These are phyloP conservation scores for Brachynemurus nebulosus DNA, from an alignment of 2,888 invertebrate species.

Conservation along the genomic window DNA sequence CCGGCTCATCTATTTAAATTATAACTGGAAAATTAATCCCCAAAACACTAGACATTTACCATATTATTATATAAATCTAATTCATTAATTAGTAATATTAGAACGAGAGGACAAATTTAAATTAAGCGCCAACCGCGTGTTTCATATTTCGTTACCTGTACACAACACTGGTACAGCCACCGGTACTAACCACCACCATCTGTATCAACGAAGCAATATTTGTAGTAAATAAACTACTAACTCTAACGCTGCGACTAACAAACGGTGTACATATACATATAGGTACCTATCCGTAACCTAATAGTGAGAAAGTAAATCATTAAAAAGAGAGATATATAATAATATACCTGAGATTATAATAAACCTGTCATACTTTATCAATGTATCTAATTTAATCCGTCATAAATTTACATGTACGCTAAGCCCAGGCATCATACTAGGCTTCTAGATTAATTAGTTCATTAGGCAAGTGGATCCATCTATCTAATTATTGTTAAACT, in stretches of 20 bases:
- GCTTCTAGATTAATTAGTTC: constrained; percentile 12
- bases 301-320: not conserved
- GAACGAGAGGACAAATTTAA: too few relatives aligned
- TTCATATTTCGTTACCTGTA: too few relatives aligned
- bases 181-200: too few relatives aligned
- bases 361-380: constrained; percentile 1
- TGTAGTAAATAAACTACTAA: too few relatives aligned
- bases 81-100: constrained; percentile 1
- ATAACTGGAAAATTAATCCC: too few relatives aligned
- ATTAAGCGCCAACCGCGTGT: not conserved
- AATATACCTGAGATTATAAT: constrained; percentile 1
- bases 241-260: not conserved
- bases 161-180: too few relatives aligned
- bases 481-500: constrained; percentile 9
- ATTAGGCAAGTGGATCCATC: constrained; percentile 10
- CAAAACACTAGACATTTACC: too few relatives aligned
- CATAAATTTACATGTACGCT: not conserved
- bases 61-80: too few relatives aligned
- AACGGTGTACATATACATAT: not conserved
- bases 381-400: not conserved
- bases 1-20: too few relatives aligned
- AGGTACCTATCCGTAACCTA: not conserved
- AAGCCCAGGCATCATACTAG: not conserved
- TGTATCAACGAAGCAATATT: too few relatives aligned
- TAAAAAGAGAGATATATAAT: constrained; percentile 1